Evolutionary conservation across 2,113 vertebrate genomes (phyloP).

Genomic region (Phalacrocorax pelagicus): DNA sequence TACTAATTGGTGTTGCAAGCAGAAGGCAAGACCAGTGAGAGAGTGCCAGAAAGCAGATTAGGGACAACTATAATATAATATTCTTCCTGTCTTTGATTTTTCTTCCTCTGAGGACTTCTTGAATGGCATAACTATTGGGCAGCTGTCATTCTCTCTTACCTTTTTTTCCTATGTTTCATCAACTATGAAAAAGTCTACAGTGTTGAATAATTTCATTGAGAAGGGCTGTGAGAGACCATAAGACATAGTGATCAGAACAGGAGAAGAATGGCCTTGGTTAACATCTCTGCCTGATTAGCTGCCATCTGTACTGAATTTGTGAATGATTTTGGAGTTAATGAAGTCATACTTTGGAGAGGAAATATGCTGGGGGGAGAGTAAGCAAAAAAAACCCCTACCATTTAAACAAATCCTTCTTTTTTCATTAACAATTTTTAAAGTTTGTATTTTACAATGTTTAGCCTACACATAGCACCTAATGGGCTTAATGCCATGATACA

Average conservation of each 20-base stretch:
- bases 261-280: not conserved
- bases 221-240: not conserved
- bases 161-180: not conserved
- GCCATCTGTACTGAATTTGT: not conserved
- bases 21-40: not conserved
- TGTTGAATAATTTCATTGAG: not conserved
- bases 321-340: not conserved
- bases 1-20: not conserved
- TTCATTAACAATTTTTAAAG: not conserved
- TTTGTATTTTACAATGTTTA: not conserved
- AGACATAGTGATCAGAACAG: not conserved
- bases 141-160: not conserved
- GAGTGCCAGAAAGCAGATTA: not conserved
- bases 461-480: not conserved
- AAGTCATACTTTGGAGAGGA: not conserved
- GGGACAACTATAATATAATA: not conserved
- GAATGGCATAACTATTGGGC: not conserved
- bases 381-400: accelerated
- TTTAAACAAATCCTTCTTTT: not conserved
- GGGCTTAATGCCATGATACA: not conserved
- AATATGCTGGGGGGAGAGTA: not conserved
- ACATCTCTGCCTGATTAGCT: not conserved
- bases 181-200: not conserved
- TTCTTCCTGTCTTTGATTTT: not conserved
- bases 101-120: not conserved